Conservation (phyloP, 2,113 vertebrate genomes). For the Peromyscus polionotus region DNA sequence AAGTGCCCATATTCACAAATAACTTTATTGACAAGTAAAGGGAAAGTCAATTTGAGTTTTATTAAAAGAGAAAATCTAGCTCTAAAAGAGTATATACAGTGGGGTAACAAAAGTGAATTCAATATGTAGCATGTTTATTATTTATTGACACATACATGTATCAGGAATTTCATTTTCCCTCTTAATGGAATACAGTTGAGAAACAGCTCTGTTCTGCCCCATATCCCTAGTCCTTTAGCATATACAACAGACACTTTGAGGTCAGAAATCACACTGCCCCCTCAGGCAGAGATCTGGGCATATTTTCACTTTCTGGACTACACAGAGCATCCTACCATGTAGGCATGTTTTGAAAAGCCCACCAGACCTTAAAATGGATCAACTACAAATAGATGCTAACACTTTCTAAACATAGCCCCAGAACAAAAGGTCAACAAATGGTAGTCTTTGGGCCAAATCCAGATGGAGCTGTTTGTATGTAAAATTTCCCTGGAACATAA, state of each 20-base stretch:
- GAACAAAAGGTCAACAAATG: slow-evolving; percentile 6
- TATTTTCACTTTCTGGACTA: slow-evolving; percentile 3
- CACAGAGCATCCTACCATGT: not conserved
- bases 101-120: not conserved
- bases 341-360: not conserved
- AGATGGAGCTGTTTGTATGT: not conserved
- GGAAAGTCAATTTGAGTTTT: slow-evolving; percentile 44
- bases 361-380: not conserved
- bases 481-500: slow-evolving; percentile 9
- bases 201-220: slow-evolving; percentile 5
- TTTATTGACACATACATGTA: not conserved
- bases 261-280: not conserved
- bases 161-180: not conserved
- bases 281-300: not conserved
- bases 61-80: slow-evolving; percentile 8
- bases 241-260: not conserved
- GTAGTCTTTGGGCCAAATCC: not conserved
- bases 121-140: not conserved
- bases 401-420: not conserved
- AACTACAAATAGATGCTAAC: not conserved
- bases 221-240: not conserved
- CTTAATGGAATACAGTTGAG: not conserved
- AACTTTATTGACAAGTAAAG: not conserved
- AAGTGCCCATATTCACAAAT: slow-evolving; percentile 11
- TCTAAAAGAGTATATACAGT: not conserved